Percentiles rank a stretch among this genome's conserved stretches.
These are phyloP conservation scores for Embiotoca jacksoni DNA, from an alignment of 2,113 vertebrate genomes.

Conservation along the genomic window DNA sequence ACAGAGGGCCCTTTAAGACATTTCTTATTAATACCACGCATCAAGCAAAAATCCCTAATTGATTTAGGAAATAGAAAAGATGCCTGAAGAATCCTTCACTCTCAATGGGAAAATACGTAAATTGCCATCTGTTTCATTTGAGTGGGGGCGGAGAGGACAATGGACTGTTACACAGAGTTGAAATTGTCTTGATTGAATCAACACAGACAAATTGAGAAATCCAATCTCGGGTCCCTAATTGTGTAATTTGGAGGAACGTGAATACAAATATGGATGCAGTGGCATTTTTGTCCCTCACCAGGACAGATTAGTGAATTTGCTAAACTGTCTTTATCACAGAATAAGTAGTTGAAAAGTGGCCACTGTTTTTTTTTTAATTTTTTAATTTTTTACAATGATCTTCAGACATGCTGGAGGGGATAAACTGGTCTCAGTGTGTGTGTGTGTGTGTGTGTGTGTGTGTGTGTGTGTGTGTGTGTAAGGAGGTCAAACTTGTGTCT, in stretches of 20 bases:
- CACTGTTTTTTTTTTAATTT: conserved; percentile 51
- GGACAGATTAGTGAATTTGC: conserved; percentile 68
- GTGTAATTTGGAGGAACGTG: conserved; percentile 88
- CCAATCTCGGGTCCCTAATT: conserved; percentile 87
- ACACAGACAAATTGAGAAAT: conserved; percentile 86
- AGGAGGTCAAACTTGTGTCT: conserved; percentile 56
- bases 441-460: conserved; percentile 32
- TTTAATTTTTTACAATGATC: conserved; percentile 64
- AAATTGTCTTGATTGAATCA: conserved; percentile 90
- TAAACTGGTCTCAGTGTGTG: conserved; percentile 52
- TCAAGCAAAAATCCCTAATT: conserved; percentile 81
- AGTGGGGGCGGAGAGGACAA: conserved; percentile 83
- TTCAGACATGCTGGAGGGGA: conserved; percentile 57
- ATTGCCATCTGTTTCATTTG: conserved; percentile 84
- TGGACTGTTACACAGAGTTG: conserved; percentile 80
- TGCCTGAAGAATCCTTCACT: conserved; percentile 82
- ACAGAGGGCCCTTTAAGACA: conserved; percentile 53
- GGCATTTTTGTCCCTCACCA: conserved; percentile 62
- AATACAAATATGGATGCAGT: conserved; percentile 82
- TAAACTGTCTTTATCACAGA: conserved; percentile 75
- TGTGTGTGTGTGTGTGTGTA: conserved; percentile 4
- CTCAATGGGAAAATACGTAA: conserved; percentile 80
- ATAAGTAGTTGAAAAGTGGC: conserved; percentile 64
- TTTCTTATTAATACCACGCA: conserved; percentile 79
- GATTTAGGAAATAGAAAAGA: conserved; percentile 87